Base-by-base conservation (phyloP, 2,113 vertebrate genomes). In the Pterocles orientalis region DNA sequence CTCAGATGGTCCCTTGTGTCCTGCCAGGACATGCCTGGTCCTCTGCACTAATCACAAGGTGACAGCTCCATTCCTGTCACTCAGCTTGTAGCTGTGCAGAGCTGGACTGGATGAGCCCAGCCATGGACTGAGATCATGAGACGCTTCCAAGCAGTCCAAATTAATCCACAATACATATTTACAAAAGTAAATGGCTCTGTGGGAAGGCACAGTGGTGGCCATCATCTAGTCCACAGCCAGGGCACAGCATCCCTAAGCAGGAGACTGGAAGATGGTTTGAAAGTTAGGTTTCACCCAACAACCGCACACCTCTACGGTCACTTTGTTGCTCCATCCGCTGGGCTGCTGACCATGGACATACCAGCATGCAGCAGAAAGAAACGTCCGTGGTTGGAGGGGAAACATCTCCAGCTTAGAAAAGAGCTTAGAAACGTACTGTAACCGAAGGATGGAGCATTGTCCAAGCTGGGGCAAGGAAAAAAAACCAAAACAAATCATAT, bases 271-370 rank as follows among this genome's bases (percentile, higher is more conserved):
- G 21, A 34, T 5, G 3, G 64, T 7, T 36, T 6, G 20, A 64
- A 25, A 69, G 45, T 14, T 3, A 41, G 69, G 50, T 39, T 41
- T 65, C 50, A 25, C 54, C 45, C 8, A 21, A 28, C 3, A 29
- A 14, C 18, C 17, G 39, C 39, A 31, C 0, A 0, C 28, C 61
- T 28, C n/a, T 4, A n/a, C 0, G 2, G 45, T 43, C 69, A 33
- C 14, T 34, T 26, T 80, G 80, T 82, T 72, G 39, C 90, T 75
- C 56, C 1, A 0, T 7, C 45, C 41, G 68, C 9, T 24, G 3
- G 24, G 24, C 58, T 76, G 62, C 50, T 82, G 50, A 18, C 34
- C 48, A 9, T 0, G 3, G 72, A n/a, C 64, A 65, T 4, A 34
- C 36, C 39, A n/a, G 57, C 21, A 12, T 4, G 36, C 5, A 45